phyloP scores from a whole-genome alignment of 30 jellyfish, hydroid and myxozoan species.

The Catostylus mosaicus region DNA sequence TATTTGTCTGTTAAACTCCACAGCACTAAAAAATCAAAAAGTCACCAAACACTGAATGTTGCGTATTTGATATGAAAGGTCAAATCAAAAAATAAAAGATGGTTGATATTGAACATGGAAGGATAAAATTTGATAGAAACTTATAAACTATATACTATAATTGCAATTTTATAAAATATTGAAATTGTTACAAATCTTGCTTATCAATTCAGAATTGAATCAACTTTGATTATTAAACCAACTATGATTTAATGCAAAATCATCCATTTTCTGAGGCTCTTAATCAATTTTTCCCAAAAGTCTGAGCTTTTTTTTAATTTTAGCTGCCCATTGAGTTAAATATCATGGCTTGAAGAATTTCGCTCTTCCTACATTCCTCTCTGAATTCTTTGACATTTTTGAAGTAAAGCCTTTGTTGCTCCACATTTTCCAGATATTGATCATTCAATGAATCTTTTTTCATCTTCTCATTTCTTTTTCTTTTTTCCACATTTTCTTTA shows the following conservation, averaged over 20 bases:
- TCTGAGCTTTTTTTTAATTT: background rate
- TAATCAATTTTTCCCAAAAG: background rate
- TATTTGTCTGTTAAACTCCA: too few species aligned
- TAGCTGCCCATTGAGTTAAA: background rate
- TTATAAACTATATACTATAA: too few species aligned
- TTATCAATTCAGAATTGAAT: background rate
- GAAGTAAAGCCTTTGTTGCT: conserved; percentile 82
- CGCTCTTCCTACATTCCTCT: conserved; percentile 97
- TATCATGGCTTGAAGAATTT: conserved; percentile 72
- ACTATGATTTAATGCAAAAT: background rate
- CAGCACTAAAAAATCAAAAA: too few species aligned
- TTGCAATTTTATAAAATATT: too few species aligned
- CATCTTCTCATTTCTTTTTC: conserved; percentile 71
- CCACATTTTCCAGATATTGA: conserved; percentile 64
- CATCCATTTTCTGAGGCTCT: too few species aligned
- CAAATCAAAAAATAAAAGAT: too few species aligned
- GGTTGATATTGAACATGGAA: too few species aligned
- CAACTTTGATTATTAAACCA: background rate
- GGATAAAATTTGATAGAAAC: too few species aligned
- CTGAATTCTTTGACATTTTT: conserved; percentile 86
- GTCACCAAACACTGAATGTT: too few species aligned
- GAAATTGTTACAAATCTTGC: background rate
- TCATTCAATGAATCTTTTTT: conserved; percentile 81
- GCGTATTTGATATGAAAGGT: too few species aligned
- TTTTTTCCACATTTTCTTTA: conserved; percentile 80